Conservation (phyloP, 2,888 invertebrate species). For the Temnothorax rugatulus region DNA sequence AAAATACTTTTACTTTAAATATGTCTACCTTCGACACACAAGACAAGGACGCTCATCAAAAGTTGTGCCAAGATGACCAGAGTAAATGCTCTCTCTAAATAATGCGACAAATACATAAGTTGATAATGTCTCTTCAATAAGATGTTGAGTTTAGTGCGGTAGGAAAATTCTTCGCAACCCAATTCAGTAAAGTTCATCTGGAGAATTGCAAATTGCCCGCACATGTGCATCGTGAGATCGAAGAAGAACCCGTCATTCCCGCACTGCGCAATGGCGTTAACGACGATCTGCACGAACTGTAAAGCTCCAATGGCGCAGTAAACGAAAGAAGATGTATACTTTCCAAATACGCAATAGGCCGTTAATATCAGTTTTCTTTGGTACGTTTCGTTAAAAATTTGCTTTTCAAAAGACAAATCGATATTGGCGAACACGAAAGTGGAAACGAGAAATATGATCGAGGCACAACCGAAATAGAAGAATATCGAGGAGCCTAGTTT, state of each 20-base stretch:
- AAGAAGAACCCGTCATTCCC: slow-evolving; percentile 80
- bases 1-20: background rate
- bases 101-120: slow-evolving; percentile 63
- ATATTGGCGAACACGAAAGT: background rate
- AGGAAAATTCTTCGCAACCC: background rate
- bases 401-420: background rate
- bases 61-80: slow-evolving; percentile 70
- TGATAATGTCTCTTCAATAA: slow-evolving; percentile 66
- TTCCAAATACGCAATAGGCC: slow-evolving; percentile 20
- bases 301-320: slow-evolving; percentile 18
- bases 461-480: background rate
- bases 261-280: background rate
- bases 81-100: slow-evolving; percentile 65
- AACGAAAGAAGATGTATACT: background rate
- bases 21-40: slow-evolving; percentile 27
- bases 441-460: background rate
- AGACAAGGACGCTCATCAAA: slow-evolving; percentile 59
- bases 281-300: slow-evolving; percentile 21
- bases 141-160: background rate
- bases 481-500: background rate
- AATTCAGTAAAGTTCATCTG: slow-evolving; percentile 39
- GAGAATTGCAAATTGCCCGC: slow-evolving; percentile 81
- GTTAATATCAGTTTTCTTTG: slow-evolving; percentile 18
- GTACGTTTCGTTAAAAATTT: slow-evolving; percentile 2
- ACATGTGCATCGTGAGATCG: slow-evolving; percentile 79